These are phyloP conservation scores for Litoditis marina DNA, from an alignment of 2,888 invertebrate species.

Conservation along the genomic window DNA sequence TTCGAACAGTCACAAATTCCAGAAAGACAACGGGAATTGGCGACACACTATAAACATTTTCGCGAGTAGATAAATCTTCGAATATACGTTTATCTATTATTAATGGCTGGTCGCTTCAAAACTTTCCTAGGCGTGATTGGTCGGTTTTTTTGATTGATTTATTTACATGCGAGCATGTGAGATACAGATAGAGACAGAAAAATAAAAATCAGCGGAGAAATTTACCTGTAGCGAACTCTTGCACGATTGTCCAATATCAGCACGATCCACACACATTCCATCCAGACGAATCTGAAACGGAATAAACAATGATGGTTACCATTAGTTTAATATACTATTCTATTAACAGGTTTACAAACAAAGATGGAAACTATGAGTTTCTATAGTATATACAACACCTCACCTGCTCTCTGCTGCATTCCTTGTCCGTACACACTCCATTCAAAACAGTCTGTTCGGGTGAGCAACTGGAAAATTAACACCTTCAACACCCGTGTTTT, in stretches of 20 bases:
- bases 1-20: constrained; percentile 37
- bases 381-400: background rate
- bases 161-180: background rate
- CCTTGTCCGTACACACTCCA: constrained; percentile 31
- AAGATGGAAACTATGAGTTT: no score
- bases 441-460: constrained; percentile 24
- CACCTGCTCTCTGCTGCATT: constrained; percentile 23
- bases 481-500: background rate
- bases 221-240: constrained; percentile 22
- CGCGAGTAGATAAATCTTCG: no score
- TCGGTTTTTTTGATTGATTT: background rate
- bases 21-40: constrained; percentile 35
- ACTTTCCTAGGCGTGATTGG: no score
- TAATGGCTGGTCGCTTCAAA: no score
- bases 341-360: background rate
- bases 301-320: background rate
- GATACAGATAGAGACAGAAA: background rate
- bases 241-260: constrained; percentile 34
- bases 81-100: no score
- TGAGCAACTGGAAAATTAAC: constrained; percentile 23
- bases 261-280: constrained; percentile 33
- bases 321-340: no score
- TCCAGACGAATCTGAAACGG: constrained; percentile 33
- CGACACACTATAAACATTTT: constrained; percentile 27
- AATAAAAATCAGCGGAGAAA: background rate